A percentile compares a stretch with the other conserved stretches of the same genome.
These are phyloP conservation scores for Bradynema listronoti DNA, from an alignment of 1,140 invertebrate genomes.

Conservation along the genomic window DNA sequence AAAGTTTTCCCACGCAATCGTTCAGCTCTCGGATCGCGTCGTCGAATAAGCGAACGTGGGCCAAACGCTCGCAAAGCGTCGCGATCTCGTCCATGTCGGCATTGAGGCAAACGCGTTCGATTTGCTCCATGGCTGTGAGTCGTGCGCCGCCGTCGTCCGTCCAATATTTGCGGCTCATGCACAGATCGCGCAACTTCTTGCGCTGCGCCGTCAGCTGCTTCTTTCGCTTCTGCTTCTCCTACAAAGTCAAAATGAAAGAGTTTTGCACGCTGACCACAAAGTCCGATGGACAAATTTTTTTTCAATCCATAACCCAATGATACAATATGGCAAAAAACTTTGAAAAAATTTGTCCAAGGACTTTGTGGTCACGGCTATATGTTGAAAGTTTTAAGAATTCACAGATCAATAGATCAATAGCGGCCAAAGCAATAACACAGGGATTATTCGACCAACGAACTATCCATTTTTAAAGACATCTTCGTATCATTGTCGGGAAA, in stretches of 20 bases:
- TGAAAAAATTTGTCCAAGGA: too few species aligned
- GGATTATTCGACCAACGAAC: too few species aligned
- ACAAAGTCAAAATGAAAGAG: background rate
- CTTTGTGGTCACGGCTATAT: too few species aligned
- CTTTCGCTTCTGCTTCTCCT: conserved; percentile 39
- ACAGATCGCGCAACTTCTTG: conserved; percentile 32
- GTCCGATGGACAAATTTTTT: too few species aligned
- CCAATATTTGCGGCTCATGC: conserved; percentile 32
- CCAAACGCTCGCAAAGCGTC: conserved; percentile 25
- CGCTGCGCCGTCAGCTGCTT: conserved; percentile 32
- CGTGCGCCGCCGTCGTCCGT: conserved; percentile 13
- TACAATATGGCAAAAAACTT: too few species aligned
- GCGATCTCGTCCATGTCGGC: conserved; percentile 28
- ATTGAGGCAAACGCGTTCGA: conserved; percentile 34
- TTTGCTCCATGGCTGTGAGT: conserved; percentile 31
- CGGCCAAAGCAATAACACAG: too few species aligned
- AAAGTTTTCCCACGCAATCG: conserved; percentile 22
- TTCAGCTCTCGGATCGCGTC: conserved; percentile 23
- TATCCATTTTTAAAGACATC: too few species aligned
- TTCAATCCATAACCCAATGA: too few species aligned
- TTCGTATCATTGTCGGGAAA: too few species aligned
- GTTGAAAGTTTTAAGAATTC: too few species aligned
- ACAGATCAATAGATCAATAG: too few species aligned
- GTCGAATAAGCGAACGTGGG: conserved; percentile 19
- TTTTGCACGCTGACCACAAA: too few species aligned